Evolutionary conservation across 2,797 vertebrate species (phyloP).

Genomic region (Hoplostethus atlanticus): DNA sequence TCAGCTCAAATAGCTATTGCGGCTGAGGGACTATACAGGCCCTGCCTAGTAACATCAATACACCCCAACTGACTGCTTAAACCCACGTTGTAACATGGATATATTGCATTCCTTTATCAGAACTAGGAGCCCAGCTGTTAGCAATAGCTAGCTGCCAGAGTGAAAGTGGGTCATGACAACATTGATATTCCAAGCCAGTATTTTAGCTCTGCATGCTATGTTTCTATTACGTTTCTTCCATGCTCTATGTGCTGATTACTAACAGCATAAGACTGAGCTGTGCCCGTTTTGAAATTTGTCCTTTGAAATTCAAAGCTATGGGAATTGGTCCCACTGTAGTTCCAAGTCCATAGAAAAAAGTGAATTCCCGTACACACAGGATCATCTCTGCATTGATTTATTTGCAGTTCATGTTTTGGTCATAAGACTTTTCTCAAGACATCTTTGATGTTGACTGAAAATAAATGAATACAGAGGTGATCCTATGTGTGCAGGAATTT

Average conservation of each 20-base stretch:
- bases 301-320: background rate
- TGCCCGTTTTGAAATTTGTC: no score
- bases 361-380: no score
- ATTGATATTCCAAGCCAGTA: slow-evolving; percentile 32
- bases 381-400: no score
- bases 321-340: background rate
- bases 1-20: slow-evolving; percentile 31
- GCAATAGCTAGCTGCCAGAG: slow-evolving; percentile 32
- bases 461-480: no score
- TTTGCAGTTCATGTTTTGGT: no score
- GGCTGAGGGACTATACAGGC: slow-evolving; percentile 31
- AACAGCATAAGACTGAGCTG: no score
- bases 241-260: background rate
- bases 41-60: slow-evolving; percentile 35
- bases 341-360: no score
- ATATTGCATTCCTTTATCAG: slow-evolving; percentile 15
- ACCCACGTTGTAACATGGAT: slow-evolving; percentile 22
- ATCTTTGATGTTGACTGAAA: no score
- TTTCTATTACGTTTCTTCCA: background rate
- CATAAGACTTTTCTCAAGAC: no score
- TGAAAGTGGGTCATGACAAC: slow-evolving; percentile 58
- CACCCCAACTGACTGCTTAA: slow-evolving; percentile 27
- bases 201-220: slow-evolving; percentile 21
- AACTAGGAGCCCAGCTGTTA: slow-evolving; percentile 36
- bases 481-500: no score